A percentile compares a stretch with the other conserved stretches of the same genome.
Conservation (phyloP, 2,113 vertebrate genomes). For the Saguinus midas region DNA sequence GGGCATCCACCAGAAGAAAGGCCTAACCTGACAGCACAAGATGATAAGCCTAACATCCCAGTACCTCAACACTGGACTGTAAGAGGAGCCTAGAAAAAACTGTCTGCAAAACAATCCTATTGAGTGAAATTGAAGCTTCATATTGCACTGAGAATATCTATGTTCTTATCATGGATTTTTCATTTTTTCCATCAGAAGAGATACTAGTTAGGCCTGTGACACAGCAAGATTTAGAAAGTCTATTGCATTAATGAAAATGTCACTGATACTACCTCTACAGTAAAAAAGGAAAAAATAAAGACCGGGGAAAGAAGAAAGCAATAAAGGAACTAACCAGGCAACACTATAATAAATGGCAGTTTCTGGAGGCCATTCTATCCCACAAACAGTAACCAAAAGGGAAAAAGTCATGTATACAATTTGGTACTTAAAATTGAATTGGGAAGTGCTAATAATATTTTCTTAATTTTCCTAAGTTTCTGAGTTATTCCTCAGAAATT, state of each 20-base stretch:
- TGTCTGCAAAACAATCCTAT: conserved; percentile 24
- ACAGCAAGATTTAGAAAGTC: conserved; percentile 38
- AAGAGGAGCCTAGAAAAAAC: background rate
- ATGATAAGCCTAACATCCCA: background rate
- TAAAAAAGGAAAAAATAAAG: conserved; percentile 34
- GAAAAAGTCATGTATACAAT: conserved; percentile 12
- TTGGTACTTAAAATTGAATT: conserved; percentile 48
- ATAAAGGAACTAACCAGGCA: conserved; percentile 16
- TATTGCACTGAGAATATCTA: conserved; percentile 7
- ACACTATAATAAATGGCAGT: background rate
- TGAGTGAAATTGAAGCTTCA: conserved; percentile 12
- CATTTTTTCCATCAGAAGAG: conserved; percentile 54
- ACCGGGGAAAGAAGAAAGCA: conserved; percentile 16
- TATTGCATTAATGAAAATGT: conserved; percentile 24
- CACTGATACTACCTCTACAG: background rate
- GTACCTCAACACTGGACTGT: background rate
- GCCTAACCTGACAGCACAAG: background rate
- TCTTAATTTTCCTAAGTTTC: conserved; percentile 45
- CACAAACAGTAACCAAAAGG: conserved; percentile 12
- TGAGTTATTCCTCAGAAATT: conserved; percentile 46
- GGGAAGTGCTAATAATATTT: conserved; percentile 14
- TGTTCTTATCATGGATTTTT: conserved; percentile 7
- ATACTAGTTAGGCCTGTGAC: conserved; percentile 9
- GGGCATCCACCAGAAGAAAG: conserved; percentile 42
- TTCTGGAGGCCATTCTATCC: conserved; percentile 32